Evolutionary conservation across 1,140 invertebrate species (phyloP), one percentile per base, ranked within the genome.

Genomic region (Ceratosolen fusciceps): DNA sequence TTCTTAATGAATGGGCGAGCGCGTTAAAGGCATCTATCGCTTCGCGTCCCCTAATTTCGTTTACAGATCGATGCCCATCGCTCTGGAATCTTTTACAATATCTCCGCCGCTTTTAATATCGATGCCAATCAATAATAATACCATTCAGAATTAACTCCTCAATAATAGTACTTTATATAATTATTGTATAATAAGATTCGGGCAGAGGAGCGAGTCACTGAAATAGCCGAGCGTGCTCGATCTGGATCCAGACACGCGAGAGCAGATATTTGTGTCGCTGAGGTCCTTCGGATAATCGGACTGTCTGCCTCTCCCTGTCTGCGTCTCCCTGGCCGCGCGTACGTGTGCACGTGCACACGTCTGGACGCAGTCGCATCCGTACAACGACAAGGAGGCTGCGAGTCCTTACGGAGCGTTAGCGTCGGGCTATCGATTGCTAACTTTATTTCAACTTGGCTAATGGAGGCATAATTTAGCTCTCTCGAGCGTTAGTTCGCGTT

Each of bases 361-460:
- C 0, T 14, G 34, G 7, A 26, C 26, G 19, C 14, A 29, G 26
- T 16, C 24, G 26, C 1, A 29, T 39, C 9, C 9, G 34, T n/a
- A 5, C 16, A 21, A 14, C 2, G 29, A 34, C 12, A 31, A 1
- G 54, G n/a, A 24, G 7, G 65, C 43, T 4, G 37, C 2, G 5
- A 29, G 37, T n/a, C 37, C 54, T 2, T 14, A n/a, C 16, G 9
- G 65, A 54, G 72, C 49, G 72, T 79, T 37, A 52, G 71, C 47
- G 72, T 79, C 49, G 47, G n/a, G n/a, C 81, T 82, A 84, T 86
- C 80, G 84, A 83, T 86, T 84, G 83, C 74, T 82, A 84, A 84
- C 83, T 86, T 83, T 82, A 85, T 85, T 84, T 81, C 80, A 86
- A 86, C 84, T 86, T 82, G 73, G 82, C 82, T 87, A 86, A 86